These are phyloP conservation scores for Phalacrocorax brasilianus DNA, from an alignment of 2,113 vertebrate genomes.

Conservation along the genomic window DNA sequence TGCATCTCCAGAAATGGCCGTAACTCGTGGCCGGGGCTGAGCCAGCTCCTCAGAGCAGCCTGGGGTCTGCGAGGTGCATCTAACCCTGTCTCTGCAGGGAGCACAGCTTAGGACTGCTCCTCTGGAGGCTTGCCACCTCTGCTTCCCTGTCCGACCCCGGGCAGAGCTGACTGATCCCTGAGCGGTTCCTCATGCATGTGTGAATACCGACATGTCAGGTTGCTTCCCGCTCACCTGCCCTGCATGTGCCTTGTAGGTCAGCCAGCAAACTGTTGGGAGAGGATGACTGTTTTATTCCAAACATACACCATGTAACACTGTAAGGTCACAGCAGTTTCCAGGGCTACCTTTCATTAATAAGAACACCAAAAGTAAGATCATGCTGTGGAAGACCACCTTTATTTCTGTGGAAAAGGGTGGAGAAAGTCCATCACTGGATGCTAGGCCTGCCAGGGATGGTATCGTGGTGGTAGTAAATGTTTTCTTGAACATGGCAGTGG, in stretches of 20 bases:
- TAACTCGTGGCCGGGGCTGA: not conserved
- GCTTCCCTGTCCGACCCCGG: accelerated
- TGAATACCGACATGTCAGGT: not conserved
- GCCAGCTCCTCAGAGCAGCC: not conserved
- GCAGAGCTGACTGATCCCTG: not conserved
- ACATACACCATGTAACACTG: not conserved
- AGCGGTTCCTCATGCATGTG: accelerated
- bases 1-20: not conserved
- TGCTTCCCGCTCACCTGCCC: not conserved
- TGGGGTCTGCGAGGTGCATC: not conserved
- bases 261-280: not conserved
- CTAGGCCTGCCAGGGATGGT: not conserved
- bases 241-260: not conserved
- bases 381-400: not conserved
- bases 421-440: not conserved
- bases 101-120: not conserved
- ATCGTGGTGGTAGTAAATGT: not conserved
- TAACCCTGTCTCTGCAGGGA: not conserved
- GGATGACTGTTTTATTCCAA: not conserved
- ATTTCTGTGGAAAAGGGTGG: not conserved
- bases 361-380: not conserved
- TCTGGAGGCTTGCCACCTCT: not conserved
- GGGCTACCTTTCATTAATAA: not conserved
- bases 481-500: not conserved
- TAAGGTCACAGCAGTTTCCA: not conserved